These are phyloP conservation scores for Daphoenositta chrysoptera DNA, from an alignment of 2,113 vertebrate species.

Conservation along the genomic window DNA sequence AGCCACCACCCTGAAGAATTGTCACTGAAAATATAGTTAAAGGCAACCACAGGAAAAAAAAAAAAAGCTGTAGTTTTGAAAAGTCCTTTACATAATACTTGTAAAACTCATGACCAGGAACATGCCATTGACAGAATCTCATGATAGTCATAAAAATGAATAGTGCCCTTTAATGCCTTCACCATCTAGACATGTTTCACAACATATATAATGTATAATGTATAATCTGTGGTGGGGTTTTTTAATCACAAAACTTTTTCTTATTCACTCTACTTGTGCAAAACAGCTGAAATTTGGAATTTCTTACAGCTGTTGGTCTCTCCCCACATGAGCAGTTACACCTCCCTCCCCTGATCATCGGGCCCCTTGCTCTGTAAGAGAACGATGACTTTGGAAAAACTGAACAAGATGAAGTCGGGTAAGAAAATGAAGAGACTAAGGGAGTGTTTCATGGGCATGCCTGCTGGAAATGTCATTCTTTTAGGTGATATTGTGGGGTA, in stretches of 20 bases:
- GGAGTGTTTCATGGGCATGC: neutral
- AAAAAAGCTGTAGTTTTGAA: neutral
- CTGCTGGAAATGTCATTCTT: neutral
- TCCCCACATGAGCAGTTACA: neutral
- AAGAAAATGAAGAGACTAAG: neutral
- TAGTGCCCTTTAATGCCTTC: neutral
- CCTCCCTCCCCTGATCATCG: neutral
- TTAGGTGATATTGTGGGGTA: neutral
- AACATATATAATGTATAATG: too few relatives aligned
- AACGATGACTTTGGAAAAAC: neutral
- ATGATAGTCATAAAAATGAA: neutral
- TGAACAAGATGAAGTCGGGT: neutral
- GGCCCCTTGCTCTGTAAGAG: neutral
- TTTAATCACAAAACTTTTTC: neutral
- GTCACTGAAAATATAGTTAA: neutral
- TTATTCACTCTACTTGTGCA: neutral
- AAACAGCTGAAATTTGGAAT: neutral
- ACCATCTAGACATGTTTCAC: neutral
- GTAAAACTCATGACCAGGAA: neutral
- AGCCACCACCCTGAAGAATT: neutral
- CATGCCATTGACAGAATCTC: neutral
- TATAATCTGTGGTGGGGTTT: neutral
- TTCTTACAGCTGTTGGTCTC: neutral
- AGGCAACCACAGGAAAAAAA: neutral
- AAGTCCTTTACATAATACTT: neutral